Evolutionary conservation across 2,888 invertebrate genomes (phyloP).

Genomic region (Leucoptera coffeella): DNA sequence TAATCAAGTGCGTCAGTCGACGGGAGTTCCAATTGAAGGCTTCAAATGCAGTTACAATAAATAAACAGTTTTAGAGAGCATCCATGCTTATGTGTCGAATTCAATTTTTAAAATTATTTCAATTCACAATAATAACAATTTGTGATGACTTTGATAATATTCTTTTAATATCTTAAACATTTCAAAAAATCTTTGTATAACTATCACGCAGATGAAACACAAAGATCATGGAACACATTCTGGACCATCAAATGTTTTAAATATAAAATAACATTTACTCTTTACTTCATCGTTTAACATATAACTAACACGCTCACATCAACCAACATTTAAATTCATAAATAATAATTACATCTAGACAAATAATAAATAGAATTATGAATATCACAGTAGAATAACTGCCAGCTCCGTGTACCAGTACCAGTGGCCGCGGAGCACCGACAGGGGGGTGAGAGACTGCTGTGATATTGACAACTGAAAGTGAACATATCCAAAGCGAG

Average conservation of each 20-base stretch:
- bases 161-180: no score
- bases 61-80: no score
- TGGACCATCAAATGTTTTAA: conserved; percentile 29
- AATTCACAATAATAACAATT: no score
- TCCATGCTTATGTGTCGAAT: no score
- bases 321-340: conserved; percentile 28
- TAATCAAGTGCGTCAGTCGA: no score
- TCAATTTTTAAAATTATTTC: no score
- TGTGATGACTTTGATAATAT: no score
- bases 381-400: conserved; percentile 50
- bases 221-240: conserved; percentile 28
- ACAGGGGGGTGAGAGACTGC: conserved; percentile 34
- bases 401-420: conserved; percentile 30
- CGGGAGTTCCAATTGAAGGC: no score
- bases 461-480: conserved; percentile 43
- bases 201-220: no score
- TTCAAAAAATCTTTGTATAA: no score
- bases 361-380: conserved; percentile 45
- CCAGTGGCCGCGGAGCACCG: no score
- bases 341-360: conserved; percentile 35
- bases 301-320: conserved; percentile 26
- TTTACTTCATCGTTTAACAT: conserved; percentile 27
- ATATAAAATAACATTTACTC: conserved; percentile 33
- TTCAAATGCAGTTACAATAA: no score
- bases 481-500: conserved; percentile 12